Base-by-base conservation (phyloP, 1,140 invertebrate genomes). In the Drosophila busckii region DNA sequence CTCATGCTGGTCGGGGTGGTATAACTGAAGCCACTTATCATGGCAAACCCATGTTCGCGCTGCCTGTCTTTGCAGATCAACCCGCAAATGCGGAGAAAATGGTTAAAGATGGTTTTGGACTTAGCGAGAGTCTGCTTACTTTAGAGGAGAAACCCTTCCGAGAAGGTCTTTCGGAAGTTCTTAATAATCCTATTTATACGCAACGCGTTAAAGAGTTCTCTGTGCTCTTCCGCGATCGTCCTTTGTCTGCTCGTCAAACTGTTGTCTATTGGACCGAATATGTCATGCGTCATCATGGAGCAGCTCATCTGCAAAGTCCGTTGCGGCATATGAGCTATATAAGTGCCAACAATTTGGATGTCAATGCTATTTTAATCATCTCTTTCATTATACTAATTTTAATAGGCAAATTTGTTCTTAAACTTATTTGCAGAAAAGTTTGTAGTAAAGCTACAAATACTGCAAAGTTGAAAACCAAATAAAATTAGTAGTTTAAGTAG, bases 1-100 rank as follows among this genome's bases (percentile, higher is more conserved):
- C 91, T 2, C 92, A 93, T 62, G 92, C 91, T 13, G 93, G 93
- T 12, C 66, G 91, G 31, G 88, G 89, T 1, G 88, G 90, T n/a
- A 50, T 87, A 7, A 87, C 86, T 4, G 90, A 91, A 63, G 85
- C 88, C 9, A 64, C 89, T 35, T 88, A 87, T 60, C 70, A 88
- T 48, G 87, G 89, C n/a, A 85, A 89, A 15, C 89, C 90, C 6
- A 70, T 91, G 60, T 28, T 90, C 20, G 87, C 86, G 19, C 60
- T 90, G 9, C 90, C 90, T 0, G 42, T 86, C 1, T 88, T 87
- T 20, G 78, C 64, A 0, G 88, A 88, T 49, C 88, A 88, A n/a
- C 70, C 58, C 0, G 3, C 50, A 1, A 69, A 84, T 42, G 80
- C 70, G 3, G 13, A 17, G 0, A 40, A 31, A 9, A 50, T 83